These are phyloP conservation scores for Trematomus bernacchii DNA, from an alignment of 2,797 vertebrate species.

Conservation along the genomic window DNA sequence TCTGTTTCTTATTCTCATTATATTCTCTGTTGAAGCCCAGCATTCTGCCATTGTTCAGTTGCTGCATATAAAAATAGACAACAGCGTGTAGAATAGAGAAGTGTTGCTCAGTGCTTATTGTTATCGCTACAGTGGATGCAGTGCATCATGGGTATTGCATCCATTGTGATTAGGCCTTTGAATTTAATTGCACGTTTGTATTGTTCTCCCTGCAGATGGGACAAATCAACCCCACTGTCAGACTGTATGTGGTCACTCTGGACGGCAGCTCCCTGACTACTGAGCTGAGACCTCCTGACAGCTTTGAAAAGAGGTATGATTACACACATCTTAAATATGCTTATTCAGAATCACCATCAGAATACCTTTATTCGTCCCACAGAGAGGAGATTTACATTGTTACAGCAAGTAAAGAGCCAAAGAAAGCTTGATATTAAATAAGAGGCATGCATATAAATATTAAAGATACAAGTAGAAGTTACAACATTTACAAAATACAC, in stretches of 20 bases:
- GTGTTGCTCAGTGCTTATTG: not conserved
- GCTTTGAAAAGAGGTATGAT: slow-evolving; percentile 78
- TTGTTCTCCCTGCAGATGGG: slow-evolving; percentile 74
- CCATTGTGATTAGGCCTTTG: not conserved
- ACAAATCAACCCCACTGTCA: slow-evolving; percentile 80
- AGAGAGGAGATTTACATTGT: too few relatives aligned
- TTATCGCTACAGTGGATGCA: not conserved
- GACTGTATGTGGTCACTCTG: slow-evolving; percentile 73
- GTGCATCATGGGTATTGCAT: slow-evolving; percentile 21
- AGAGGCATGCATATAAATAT: too few relatives aligned
- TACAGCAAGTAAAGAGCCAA: too few relatives aligned
- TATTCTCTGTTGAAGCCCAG: slow-evolving; percentile 29
- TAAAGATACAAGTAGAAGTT: too few relatives aligned
- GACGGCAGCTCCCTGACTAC: slow-evolving; percentile 77
- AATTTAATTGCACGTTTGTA: not conserved
- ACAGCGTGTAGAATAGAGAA: not conserved
- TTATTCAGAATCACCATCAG: too few relatives aligned
- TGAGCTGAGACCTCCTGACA: slow-evolving; percentile 78
- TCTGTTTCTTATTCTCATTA: slow-evolving; percentile 39
- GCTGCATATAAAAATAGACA: slow-evolving; percentile 38
- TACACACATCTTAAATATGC: not conserved
- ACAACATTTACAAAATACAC: too few relatives aligned
- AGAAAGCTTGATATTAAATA: too few relatives aligned
- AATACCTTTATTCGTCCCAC: too few relatives aligned
- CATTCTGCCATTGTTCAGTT: slow-evolving; percentile 21